Conservation (phyloP, 2,797 vertebrate genomes). For the Adelosebastes latens region DNA sequence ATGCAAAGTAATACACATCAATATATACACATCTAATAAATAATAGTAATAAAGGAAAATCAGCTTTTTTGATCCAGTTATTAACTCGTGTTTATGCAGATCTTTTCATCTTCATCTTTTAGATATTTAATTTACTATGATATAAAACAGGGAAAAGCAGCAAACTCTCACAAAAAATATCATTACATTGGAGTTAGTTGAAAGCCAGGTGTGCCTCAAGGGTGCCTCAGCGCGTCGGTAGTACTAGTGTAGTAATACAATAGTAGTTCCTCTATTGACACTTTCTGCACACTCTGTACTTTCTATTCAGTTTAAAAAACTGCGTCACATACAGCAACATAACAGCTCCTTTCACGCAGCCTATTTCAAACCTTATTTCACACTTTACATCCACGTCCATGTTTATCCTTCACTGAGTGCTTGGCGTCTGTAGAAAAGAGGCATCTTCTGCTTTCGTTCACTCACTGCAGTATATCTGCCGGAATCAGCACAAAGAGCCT, state of each 20-base stretch:
- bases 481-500: neutral
- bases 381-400: neutral
- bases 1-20: neutral
- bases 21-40: neutral
- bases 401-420: neutral
- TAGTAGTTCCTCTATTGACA: neutral
- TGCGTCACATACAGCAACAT: neutral
- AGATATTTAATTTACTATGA: neutral
- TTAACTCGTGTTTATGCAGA: neutral
- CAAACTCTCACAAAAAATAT: neutral
- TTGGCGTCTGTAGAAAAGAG: neutral
- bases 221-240: too few species aligned
- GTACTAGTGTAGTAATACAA: neutral
- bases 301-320: neutral
- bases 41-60: neutral
- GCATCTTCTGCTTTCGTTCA: neutral
- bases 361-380: conserved; percentile 9
- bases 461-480: neutral
- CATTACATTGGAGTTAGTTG: neutral
- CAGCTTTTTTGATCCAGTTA: neutral
- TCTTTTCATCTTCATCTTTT: neutral
- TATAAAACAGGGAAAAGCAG: neutral
- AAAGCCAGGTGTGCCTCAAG: too few species aligned
- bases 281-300: neutral
- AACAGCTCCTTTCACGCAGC: neutral